Percentiles rank a stretch among this genome's conserved stretches.
Conservation (phyloP, 2,797 vertebrate genomes). For the Graptemys geographica region DNA sequence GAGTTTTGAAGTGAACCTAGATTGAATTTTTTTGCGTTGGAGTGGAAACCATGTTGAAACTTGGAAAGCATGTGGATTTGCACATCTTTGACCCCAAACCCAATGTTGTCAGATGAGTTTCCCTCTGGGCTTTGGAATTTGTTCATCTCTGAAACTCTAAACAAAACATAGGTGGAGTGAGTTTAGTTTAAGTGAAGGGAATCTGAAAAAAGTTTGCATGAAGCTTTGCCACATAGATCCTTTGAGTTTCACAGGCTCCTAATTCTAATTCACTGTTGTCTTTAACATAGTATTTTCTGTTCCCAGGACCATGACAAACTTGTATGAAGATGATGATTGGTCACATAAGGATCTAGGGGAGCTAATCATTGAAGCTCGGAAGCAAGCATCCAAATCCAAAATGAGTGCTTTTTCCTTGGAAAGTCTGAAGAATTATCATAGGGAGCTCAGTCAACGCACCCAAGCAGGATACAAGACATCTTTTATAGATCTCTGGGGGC, state of each 20-base stretch:
- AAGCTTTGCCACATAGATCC: not conserved
- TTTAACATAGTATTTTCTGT: not conserved
- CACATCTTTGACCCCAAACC: not conserved
- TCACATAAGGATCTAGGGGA: conserved; percentile 83
- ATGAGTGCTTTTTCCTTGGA: conserved; percentile 76
- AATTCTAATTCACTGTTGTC: not conserved
- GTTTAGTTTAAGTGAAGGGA: not conserved
- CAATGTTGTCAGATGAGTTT: not conserved
- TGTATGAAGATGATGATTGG: conserved; percentile 87
- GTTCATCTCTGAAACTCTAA: not conserved
- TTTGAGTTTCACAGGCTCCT: not conserved
- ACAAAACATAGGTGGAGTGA: not conserved
- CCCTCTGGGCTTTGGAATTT: not conserved
- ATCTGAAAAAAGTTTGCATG: not conserved
- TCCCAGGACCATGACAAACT: conserved; percentile 84
- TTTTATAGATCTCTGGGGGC: conserved; percentile 86
- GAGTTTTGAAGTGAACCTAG: not conserved
- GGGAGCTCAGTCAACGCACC: conserved; percentile 80
- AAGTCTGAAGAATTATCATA: conserved; percentile 79
- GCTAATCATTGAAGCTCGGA: conserved; percentile 74
- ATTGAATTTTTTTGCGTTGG: not conserved
- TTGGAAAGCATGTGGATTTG: not conserved
- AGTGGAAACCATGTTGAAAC: not conserved
- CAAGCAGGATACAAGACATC: conserved; percentile 83
- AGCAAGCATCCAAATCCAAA: conserved; percentile 82